These are phyloP conservation scores for Eumerus sabulonum DNA, from an alignment of 2,888 invertebrate species.

Conservation along the genomic window DNA sequence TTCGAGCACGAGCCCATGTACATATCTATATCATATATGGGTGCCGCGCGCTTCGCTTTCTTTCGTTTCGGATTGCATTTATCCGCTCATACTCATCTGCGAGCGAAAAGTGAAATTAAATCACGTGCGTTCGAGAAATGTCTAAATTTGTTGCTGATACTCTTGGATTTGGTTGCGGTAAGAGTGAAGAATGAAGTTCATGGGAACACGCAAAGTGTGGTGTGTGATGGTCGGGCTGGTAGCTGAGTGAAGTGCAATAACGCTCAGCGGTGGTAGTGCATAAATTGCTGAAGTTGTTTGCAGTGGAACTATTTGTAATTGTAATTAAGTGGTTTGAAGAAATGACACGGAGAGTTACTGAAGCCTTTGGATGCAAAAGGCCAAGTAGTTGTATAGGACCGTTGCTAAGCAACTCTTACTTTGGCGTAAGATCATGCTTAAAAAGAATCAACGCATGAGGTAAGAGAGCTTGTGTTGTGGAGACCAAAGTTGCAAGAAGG, in stretches of 20 bases:
- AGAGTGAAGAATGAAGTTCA: conserved; percentile 1
- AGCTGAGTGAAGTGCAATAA: background rate
- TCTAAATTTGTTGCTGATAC: conserved; percentile 42
- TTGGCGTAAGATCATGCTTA: conserved; percentile 33
- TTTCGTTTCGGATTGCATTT: conserved; percentile 12
- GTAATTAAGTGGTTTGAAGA: conserved; percentile 43
- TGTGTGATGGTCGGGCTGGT: conserved; percentile 13
- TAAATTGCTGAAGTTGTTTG: background rate
- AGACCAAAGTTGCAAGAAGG: no score
- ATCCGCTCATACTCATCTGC: conserved; percentile 1
- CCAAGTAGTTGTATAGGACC: conserved; percentile 15
- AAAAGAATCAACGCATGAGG: conserved; percentile 33
- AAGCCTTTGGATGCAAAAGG: conserved; percentile 5
- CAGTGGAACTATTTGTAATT: conserved; percentile 32
- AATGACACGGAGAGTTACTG: conserved; percentile 44
- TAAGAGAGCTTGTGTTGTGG: no score
- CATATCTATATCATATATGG: no score
- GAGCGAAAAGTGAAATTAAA: conserved; percentile 64
- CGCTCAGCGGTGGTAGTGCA: conserved; percentile 5
- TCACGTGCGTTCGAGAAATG: conserved; percentile 56
- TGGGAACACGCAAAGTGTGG: conserved; percentile 32
- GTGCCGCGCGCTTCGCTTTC: conserved; percentile 43
- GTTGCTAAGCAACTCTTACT: conserved; percentile 14
- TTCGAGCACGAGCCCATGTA: background rate
- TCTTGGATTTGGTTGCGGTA: background rate